phyloP scores from a whole-genome alignment of 2,797 vertebrate species.

The Trachops cirrhosus region DNA sequence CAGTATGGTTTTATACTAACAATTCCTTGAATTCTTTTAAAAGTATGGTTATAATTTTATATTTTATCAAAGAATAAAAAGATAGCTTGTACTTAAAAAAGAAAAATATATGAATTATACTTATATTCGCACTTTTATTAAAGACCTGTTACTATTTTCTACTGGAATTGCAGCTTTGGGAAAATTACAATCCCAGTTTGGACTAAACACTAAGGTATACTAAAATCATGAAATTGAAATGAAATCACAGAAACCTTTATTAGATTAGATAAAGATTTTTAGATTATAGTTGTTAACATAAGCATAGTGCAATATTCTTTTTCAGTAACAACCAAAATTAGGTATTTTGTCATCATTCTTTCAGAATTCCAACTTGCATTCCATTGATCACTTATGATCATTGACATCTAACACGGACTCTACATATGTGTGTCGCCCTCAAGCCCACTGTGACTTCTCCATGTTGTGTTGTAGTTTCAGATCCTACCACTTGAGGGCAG shows the following conservation, averaged over 20 bases:
- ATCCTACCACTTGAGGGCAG: constrained; percentile 67
- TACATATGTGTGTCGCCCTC: not conserved
- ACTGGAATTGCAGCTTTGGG: not conserved
- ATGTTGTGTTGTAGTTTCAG: constrained; percentile 42
- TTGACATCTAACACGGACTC: not conserved
- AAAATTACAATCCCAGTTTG: not conserved
- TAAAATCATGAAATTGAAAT: not conserved
- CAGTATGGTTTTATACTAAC: not conserved
- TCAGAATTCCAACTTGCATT: not conserved
- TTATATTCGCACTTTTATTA: not conserved
- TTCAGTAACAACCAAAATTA: not conserved
- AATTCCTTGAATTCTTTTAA: not conserved
- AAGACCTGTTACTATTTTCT: not conserved
- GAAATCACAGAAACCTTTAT: not conserved
- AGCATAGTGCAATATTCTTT: not conserved
- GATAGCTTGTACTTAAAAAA: not conserved
- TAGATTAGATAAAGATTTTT: not conserved
- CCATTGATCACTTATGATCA: not conserved
- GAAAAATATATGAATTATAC: not conserved
- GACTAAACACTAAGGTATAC: not conserved
- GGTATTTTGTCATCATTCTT: not conserved
- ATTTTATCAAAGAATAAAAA: not conserved
- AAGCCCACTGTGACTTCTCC: not conserved
- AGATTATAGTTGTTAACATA: not conserved
- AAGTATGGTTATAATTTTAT: not conserved